Conservation (phyloP, 2,888 invertebrate species). For the Sinotaia quadrata region DNA sequence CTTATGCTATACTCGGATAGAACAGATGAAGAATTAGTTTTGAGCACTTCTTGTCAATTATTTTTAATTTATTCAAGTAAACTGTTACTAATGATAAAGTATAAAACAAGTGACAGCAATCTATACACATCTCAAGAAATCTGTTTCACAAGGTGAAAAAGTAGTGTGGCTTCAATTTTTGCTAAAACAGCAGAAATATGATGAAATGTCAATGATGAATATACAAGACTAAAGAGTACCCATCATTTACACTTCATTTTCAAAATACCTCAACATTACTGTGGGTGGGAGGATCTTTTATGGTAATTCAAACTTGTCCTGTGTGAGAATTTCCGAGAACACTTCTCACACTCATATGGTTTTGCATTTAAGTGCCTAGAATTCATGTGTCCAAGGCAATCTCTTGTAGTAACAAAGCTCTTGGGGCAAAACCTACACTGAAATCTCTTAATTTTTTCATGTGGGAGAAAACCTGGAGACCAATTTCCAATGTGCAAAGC, state of each 20-base stretch:
- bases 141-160: no score
- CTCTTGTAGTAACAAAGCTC: constrained; percentile 2
- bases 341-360: constrained; percentile 15
- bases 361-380: constrained; percentile 5
- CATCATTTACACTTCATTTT: no score
- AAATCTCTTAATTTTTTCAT: background rate
- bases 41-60: no score
- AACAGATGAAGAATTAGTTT: no score
- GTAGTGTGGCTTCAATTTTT: no score
- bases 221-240: no score
- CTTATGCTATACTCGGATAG: no score
- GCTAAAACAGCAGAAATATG: no score
- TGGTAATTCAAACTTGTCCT: constrained; percentile 12
- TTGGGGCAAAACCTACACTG: constrained; percentile 14
- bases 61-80: no score
- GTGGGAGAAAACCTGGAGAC: background rate
- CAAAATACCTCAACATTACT: background rate
- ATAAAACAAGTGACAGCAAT: no score
- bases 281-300: constrained; percentile 9
- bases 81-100: no score
- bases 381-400: constrained; percentile 15
- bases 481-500: background rate
- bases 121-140: background rate
- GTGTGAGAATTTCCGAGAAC: constrained; percentile 1
- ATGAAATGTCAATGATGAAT: background rate